A percentile compares a stretch with the other conserved stretches of the same genome.
Conservation (phyloP, 2,797 vertebrate species). For the Aerospiza tachiro region DNA sequence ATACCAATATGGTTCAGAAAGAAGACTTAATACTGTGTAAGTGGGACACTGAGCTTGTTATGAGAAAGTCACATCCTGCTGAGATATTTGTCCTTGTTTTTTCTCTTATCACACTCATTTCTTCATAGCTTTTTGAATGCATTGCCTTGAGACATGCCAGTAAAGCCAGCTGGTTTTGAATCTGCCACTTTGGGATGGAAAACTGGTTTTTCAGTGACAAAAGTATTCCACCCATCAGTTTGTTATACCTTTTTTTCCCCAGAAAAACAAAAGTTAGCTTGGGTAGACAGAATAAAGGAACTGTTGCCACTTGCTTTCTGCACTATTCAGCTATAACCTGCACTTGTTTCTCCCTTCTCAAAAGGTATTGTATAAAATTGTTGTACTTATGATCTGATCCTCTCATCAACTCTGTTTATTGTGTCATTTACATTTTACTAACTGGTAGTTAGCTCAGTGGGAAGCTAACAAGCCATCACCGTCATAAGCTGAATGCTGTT, state of each 20-base stretch:
- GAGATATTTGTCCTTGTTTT: neutral
- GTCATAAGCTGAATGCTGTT: neutral
- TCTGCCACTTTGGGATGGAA: neutral
- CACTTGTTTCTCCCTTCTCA: neutral
- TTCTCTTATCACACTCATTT: neutral
- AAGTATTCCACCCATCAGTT: neutral
- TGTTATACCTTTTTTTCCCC: neutral
- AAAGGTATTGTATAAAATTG: neutral
- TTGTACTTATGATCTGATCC: neutral
- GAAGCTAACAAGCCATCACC: neutral
- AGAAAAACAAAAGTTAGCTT: neutral
- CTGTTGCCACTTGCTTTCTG: neutral
- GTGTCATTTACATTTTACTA: constrained; percentile 15
- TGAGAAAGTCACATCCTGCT: neutral
- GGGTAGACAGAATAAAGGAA: neutral
- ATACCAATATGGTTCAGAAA: neutral
- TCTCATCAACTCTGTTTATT: neutral
- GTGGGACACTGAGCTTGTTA: neutral
- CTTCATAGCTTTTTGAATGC: neutral
- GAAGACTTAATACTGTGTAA: neutral
- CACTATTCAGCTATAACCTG: neutral
- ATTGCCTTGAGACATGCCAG: neutral
- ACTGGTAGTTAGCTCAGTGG: neutral
- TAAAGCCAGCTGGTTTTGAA: neutral
- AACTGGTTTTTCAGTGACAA: neutral